Conservation (phyloP, 2,797 vertebrate genomes). For the Trachops cirrhosus region DNA sequence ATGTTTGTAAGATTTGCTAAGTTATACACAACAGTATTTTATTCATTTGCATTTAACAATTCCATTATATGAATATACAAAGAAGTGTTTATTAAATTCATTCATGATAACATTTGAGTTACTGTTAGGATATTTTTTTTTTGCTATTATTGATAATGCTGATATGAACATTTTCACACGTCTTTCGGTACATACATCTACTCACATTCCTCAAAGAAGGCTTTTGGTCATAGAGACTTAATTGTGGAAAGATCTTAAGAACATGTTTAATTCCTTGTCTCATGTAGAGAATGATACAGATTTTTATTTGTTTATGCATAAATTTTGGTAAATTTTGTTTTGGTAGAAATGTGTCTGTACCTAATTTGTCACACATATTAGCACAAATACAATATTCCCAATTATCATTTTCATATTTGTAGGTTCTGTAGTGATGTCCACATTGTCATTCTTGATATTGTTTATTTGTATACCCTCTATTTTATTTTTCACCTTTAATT, state of each 20-base stretch:
- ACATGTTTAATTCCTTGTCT: neutral
- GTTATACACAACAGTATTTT: neutral
- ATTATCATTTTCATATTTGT: too few relatives aligned
- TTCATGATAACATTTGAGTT: neutral
- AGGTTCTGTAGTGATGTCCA: neutral
- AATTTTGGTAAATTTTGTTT: neutral
- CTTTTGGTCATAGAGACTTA: neutral
- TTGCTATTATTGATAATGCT: neutral
- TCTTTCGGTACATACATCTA: neutral
- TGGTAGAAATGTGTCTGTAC: neutral
- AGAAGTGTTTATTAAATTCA: neutral
- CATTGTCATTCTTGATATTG: neutral
- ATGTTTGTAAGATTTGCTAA: neutral
- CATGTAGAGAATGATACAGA: neutral
- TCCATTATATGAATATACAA: neutral
- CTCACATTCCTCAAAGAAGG: neutral
- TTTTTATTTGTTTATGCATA: neutral
- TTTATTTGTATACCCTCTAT: too few relatives aligned
- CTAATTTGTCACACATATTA: neutral
- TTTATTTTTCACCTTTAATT: neutral
- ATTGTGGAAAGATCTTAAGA: neutral
- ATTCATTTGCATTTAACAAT: neutral
- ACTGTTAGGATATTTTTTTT: neutral
- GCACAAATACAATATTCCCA: neutral
- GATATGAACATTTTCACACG: neutral